Base-by-base conservation (phyloP, 2,888 invertebrate species). In the Pristionchus japonicus region DNA sequence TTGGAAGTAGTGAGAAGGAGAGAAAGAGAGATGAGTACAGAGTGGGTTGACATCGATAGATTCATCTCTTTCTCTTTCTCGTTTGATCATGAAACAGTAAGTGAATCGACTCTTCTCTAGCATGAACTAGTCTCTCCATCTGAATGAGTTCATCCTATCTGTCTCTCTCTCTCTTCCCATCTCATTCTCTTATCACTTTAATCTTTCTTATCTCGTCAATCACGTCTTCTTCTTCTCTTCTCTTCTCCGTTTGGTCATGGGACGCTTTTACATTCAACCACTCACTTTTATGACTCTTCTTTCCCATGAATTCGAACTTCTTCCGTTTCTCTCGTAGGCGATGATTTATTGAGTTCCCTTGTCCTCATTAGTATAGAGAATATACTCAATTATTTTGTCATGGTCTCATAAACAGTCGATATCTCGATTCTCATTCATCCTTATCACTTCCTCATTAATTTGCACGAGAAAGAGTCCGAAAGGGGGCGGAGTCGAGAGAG, bases 141-240 rank as follows among this genome's bases (percentile, higher is more conserved):
- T n/a, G n/a, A 23, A 61, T 61, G 61, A 61, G 61, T 61, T 61
- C n/a, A 17, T 88, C 90, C 90, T 83, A 67, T 84, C 77, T 88
- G 80, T 87, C 89, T 89, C 90, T 70, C 37, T 70, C 70, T 70
- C 70, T 70, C 70, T n/a, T n/a, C n/a, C n/a, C n/a, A n/a, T n/a
- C n/a, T n/a, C n/a, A 64, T 27, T 13, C 64, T 27, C 20, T 27
- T 64, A 23, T 64, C n/a, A 23, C 64, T 64, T 27, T 27, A 23
- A n/a, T 27, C 64, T 64, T 27, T 70, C 31, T 70, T 34, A 37
- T 80, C 80, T 80, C 80, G 31, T 37, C 80, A 43, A 47, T 47
- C 43, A 43, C 80, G 43, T 80, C 80, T 9, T 31, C 74, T n/a
- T 74, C 20, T 74, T 11, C 4, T 31, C 70, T 70, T 31, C 57